These are phyloP conservation scores for Anoura caudifer DNA, from an alignment of 2,113 vertebrate species.

Conservation along the genomic window DNA sequence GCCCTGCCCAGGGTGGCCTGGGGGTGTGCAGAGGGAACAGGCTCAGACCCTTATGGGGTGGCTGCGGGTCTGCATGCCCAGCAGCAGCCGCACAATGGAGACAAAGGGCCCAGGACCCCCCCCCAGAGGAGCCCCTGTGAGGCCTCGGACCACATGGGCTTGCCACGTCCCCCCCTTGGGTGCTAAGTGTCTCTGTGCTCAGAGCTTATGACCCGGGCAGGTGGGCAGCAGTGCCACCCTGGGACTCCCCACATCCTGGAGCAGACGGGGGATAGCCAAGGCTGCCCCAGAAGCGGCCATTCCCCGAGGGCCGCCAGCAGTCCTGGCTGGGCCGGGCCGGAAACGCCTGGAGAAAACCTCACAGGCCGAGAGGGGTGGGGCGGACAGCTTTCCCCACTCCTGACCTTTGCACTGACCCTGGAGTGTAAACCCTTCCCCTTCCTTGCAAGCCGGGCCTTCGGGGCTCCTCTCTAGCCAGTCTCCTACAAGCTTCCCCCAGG, in stretches of 20 bases:
- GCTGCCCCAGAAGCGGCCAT: neutral
- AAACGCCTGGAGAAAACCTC: neutral
- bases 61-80: too few species aligned
- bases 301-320: neutral
- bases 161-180: neutral
- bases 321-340: neutral
- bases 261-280: neutral
- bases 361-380: fast-evolving
- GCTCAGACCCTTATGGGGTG: neutral
- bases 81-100: neutral
- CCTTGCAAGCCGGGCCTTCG: neutral
- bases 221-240: neutral
- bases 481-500: neutral
- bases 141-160: neutral
- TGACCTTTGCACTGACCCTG: neutral
- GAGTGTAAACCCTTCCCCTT: neutral
- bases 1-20: neutral
- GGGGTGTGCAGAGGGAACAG: neutral
- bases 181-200: neutral
- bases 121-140: neutral
- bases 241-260: neutral
- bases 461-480: too few species aligned
- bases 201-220: neutral
- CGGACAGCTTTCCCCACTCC: neutral
- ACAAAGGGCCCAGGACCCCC: neutral